phyloP scores from a whole-genome alignment of 37 sponge, comb jelly and placozoan genomes.

The Amphimedon queenslandica region DNA sequence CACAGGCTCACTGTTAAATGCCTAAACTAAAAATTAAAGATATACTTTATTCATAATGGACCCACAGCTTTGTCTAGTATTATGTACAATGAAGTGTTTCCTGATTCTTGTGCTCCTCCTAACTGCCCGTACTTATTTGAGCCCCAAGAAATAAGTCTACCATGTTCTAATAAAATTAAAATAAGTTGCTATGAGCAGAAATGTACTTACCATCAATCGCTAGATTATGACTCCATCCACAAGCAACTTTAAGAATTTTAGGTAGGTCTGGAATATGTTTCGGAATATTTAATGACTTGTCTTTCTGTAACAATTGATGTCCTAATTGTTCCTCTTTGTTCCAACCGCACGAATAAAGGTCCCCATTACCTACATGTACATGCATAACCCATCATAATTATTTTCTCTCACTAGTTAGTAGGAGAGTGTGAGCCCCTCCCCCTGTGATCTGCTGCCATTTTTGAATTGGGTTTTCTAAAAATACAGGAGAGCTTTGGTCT shows the following conservation, averaged over 20 bases:
- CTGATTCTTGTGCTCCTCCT: slow-evolving; percentile 14
- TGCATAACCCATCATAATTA: not conserved
- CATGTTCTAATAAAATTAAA: slow-evolving; percentile 18
- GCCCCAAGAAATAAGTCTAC: slow-evolving; percentile 56
- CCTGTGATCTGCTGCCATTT: slow-evolving; percentile 33
- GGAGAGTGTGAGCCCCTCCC: slow-evolving; percentile 64
- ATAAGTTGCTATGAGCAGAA: not conserved
- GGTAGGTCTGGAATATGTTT: slow-evolving; percentile 8
- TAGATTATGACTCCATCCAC: slow-evolving; percentile 88
- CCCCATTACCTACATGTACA: slow-evolving; percentile 45
- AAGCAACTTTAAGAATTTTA: slow-evolving; percentile 39
- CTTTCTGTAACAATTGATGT: no score
- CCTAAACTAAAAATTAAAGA: slow-evolving; percentile 4
- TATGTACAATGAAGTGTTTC: not conserved
- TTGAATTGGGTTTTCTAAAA: not conserved
- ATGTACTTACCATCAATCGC: slow-evolving; percentile 26
- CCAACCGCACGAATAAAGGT: slow-evolving; percentile 66
- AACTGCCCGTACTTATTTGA: slow-evolving; percentile 75
- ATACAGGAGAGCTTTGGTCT: not conserved
- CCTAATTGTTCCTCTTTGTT: slow-evolving; percentile 78
- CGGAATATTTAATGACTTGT: slow-evolving; percentile 17
- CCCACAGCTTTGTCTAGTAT: slow-evolving; percentile 24
- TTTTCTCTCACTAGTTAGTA: slow-evolving; percentile 38
- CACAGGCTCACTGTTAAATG: slow-evolving; percentile 14
- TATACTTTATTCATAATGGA: not conserved